Percentiles rank a stretch among this genome's conserved stretches.
Conservation (phyloP, 2,797 vertebrate genomes). For the Antennarius maculatus region DNA sequence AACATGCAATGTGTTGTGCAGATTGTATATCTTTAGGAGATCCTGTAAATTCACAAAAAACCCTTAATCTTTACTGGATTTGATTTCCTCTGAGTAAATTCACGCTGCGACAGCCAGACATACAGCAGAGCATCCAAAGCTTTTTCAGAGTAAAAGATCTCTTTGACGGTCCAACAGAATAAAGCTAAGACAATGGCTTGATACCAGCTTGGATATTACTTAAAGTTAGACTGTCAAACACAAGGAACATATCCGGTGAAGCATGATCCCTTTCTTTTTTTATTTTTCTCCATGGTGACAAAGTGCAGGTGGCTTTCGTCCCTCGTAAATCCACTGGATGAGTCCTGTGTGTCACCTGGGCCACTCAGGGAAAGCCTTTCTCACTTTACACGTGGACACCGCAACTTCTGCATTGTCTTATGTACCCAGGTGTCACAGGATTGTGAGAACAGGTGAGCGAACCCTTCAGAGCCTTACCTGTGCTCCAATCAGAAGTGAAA, state of each 20-base stretch:
- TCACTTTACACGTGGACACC: conserved; percentile 57
- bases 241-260: neutral
- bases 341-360: conserved; percentile 29
- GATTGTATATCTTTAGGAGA: neutral
- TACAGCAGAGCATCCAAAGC: neutral
- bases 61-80: neutral
- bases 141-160: neutral
- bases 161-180: conserved; percentile 6
- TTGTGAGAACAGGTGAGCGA: conserved; percentile 57
- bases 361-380: conserved; percentile 20
- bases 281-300: conserved; percentile 18
- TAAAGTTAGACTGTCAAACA: conserved; percentile 22
- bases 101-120: neutral
- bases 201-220: neutral
- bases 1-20: neutral
- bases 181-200: neutral
- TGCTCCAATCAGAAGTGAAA: conserved; percentile 68
- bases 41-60: conserved; percentile 11
- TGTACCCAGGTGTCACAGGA: conserved; percentile 62
- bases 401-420: conserved; percentile 46
- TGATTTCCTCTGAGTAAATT: neutral
- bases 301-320: conserved; percentile 11
- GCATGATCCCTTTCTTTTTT: neutral
- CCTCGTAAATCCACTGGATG: conserved; percentile 21
- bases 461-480: conserved; percentile 68